Evolutionary conservation across 1,140 invertebrate genomes (phyloP).

Genomic region (Drosophila subobscura): DNA sequence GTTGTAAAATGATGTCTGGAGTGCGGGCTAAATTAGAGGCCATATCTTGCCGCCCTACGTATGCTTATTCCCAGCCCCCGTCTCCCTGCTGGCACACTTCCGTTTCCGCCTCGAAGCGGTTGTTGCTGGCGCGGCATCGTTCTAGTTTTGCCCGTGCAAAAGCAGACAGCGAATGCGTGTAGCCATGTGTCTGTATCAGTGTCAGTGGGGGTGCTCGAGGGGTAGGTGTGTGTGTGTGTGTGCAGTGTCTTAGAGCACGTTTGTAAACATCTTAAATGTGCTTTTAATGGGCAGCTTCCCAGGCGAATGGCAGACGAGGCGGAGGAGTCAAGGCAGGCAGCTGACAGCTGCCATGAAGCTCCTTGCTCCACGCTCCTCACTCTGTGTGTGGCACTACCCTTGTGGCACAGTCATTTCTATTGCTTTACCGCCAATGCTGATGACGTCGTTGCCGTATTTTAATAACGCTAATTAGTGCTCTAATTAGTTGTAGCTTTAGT

Average conservation of each 20-base stretch:
- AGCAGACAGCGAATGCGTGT: conserved; percentile 42
- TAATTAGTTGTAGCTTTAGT: conserved; percentile 77
- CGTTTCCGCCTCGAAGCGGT: conserved; percentile 64
- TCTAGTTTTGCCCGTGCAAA: conserved; percentile 57
- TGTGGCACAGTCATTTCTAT: conserved; percentile 32
- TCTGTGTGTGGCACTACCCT: neutral
- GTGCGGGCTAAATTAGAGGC: too few relatives aligned
- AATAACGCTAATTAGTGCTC: conserved; percentile 79
- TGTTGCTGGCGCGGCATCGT: conserved; percentile 41
- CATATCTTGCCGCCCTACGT: conserved; percentile 13
- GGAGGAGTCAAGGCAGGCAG: conserved; percentile 26
- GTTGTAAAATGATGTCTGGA: conserved; percentile 56
- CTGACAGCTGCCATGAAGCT: conserved; percentile 40
- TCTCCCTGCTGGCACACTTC: conserved; percentile 35
- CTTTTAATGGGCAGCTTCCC: conserved; percentile 77
- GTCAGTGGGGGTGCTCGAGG: conserved; percentile 13
- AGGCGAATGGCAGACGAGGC: conserved; percentile 33
- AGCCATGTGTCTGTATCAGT: conserved; percentile 6
- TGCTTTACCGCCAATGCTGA: conserved; percentile 32
- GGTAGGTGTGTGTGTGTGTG: conserved; percentile 28
- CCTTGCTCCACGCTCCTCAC: neutral
- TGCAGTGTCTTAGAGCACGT: conserved; percentile 71
- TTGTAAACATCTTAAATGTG: conserved; percentile 82
- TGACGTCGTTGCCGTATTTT: conserved; percentile 62
- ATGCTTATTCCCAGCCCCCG: conserved; percentile 15